Percentiles rank a stretch among this genome's conserved stretches.
These are phyloP conservation scores for Clarias magur DNA, from an alignment of 2,113 vertebrate species.

Conservation along the genomic window DNA sequence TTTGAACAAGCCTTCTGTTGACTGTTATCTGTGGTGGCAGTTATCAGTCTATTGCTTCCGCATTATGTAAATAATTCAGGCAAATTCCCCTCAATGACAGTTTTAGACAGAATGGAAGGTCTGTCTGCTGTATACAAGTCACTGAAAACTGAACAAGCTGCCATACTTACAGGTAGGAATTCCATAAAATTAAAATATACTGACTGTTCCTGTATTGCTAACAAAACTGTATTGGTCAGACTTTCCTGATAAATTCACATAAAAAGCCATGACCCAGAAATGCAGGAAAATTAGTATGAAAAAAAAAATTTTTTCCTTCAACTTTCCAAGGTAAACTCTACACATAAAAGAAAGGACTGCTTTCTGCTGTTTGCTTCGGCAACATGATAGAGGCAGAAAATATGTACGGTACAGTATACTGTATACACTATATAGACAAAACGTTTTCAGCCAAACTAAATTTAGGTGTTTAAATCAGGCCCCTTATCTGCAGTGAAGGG, in stretches of 20 bases:
- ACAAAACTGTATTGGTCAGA: background rate
- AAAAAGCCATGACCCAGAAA: background rate
- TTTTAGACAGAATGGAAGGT: background rate
- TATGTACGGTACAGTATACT: background rate
- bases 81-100: constrained; percentile 28
- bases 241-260: background rate
- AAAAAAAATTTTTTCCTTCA: no score
- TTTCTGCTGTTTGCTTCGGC: background rate
- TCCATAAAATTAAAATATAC: background rate
- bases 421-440: background rate
- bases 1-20: constrained; percentile 14
- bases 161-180: background rate
- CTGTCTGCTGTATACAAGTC: background rate
- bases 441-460: no score
- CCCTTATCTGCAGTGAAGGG: no score
- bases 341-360: background rate
- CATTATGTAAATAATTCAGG: constrained; percentile 45
- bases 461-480: no score
- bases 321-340: background rate
- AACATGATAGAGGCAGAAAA: background rate
- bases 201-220: background rate
- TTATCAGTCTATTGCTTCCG: background rate
- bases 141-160: background rate
- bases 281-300: constrained; percentile 2
- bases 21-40: background rate